Conservation (phyloP, 1,140 invertebrate genomes). For the Macrotrachela quadricornifera region DNA sequence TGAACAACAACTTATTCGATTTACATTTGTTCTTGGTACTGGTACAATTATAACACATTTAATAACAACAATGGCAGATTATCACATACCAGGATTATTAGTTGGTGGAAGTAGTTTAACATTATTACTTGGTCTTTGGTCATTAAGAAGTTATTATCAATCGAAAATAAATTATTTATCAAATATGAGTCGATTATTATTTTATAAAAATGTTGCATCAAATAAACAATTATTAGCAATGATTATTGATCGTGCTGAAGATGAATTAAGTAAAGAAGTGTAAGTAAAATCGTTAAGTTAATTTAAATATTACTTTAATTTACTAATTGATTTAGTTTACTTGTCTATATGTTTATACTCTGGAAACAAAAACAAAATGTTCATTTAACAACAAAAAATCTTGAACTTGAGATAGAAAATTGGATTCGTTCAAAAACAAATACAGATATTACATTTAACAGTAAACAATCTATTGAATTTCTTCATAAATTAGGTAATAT, state of each 20-base stretch:
- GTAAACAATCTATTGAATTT: no score
- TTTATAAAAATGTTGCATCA: constrained; percentile 25
- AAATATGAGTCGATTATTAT: constrained; percentile 18
- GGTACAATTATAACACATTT: constrained; percentile 16
- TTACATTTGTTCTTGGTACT: constrained; percentile 12
- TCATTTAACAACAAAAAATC: no score
- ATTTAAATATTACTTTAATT: no score
- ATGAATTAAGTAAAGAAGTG: constrained; percentile 23
- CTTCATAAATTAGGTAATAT: no score
- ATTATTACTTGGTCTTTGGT: constrained; percentile 11
- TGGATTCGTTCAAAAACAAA: no score
- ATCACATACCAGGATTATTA: not conserved
- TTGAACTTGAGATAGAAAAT: no score
- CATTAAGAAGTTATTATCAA: constrained; percentile 12
- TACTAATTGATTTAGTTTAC: no score
- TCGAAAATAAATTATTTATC: constrained; percentile 20
- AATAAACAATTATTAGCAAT: constrained; percentile 21
- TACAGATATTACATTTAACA: no score
- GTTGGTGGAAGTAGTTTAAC: constrained; percentile 14
- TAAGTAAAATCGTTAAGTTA: no score
- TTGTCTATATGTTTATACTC: no score
- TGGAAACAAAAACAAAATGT: no score
- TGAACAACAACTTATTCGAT: constrained; percentile 16
- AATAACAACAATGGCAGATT: constrained; percentile 14
- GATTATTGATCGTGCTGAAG: constrained; percentile 23